Conservation (phyloP, 2,888 invertebrate species). For the Idaea biselata region DNA sequence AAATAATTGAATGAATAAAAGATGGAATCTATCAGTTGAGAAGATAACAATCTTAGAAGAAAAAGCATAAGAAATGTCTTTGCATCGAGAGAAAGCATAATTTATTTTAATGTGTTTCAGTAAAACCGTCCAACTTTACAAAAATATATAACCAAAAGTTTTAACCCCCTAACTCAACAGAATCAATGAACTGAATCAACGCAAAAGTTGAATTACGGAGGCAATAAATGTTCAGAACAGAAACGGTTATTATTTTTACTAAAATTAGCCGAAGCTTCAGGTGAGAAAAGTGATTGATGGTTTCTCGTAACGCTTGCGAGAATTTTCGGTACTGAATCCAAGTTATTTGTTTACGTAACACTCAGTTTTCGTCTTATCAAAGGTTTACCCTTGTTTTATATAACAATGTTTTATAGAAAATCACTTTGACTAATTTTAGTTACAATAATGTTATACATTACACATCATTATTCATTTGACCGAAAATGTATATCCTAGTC, state of each 20-base stretch:
- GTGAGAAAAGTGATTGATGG: slow-evolving; percentile 20
- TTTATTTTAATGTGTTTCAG: background rate
- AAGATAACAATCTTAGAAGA: too few relatives aligned
- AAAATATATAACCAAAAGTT: background rate
- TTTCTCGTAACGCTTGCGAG: slow-evolving; percentile 10
- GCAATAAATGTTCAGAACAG: slow-evolving; percentile 17
- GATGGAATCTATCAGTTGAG: too few relatives aligned
- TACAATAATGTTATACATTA: too few relatives aligned
- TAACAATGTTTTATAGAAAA: too few relatives aligned
- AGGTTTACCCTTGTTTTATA: too few relatives aligned
- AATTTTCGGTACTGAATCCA: slow-evolving; percentile 7
- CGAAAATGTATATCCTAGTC: too few relatives aligned
- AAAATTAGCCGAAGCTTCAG: slow-evolving; percentile 19
- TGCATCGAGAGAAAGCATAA: too few relatives aligned
- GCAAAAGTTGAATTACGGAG: background rate
- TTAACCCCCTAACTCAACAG: background rate
- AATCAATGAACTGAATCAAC: background rate
- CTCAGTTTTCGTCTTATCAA: background rate
- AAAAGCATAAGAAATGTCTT: too few relatives aligned
- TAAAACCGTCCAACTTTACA: background rate
- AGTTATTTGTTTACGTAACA: background rate
- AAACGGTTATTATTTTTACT: slow-evolving; percentile 15
- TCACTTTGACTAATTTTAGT: too few relatives aligned
- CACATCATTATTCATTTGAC: too few relatives aligned
- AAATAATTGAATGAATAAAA: too few relatives aligned